Evolutionary conservation across 1,140 invertebrate genomes (phyloP).

Genomic region (Bombyx mandarina): DNA sequence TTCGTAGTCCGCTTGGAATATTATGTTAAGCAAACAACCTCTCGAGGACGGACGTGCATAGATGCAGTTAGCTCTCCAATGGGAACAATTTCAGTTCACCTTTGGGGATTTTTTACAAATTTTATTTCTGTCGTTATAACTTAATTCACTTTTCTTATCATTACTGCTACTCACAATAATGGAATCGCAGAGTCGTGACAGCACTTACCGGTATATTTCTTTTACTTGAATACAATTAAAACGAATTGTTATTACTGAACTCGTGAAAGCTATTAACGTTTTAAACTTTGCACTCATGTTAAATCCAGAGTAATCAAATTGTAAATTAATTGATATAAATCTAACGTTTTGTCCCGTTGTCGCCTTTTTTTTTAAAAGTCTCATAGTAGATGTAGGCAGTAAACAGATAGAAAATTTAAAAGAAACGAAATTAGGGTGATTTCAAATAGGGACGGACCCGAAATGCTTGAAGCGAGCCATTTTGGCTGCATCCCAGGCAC

Average conservation of each 20-base stretch:
- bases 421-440: neutral
- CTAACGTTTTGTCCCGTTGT: too few species aligned
- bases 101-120: neutral
- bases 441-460: neutral
- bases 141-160: too few species aligned
- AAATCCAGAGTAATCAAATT: too few species aligned
- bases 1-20: slow-evolving; percentile 21
- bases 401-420: neutral
- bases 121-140: neutral
- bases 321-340: too few species aligned
- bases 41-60: slow-evolving; percentile 15
- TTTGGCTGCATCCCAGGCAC: slow-evolving; percentile 65
- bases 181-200: too few species aligned
- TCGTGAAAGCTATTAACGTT: too few species aligned
- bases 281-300: too few species aligned
- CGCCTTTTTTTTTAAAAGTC: too few species aligned
- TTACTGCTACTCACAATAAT: neutral
- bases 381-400: neutral
- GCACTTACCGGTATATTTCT: neutral
- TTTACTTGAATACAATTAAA: neutral
- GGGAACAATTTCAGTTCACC: neutral
- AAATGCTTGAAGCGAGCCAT: slow-evolving; percentile 7
- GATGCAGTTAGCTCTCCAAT: neutral
- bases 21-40: slow-evolving; percentile 37
- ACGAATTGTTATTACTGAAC: neutral